Base-by-base conservation (phyloP, 2,113 vertebrate species). In the Philantomba maxwellii region DNA sequence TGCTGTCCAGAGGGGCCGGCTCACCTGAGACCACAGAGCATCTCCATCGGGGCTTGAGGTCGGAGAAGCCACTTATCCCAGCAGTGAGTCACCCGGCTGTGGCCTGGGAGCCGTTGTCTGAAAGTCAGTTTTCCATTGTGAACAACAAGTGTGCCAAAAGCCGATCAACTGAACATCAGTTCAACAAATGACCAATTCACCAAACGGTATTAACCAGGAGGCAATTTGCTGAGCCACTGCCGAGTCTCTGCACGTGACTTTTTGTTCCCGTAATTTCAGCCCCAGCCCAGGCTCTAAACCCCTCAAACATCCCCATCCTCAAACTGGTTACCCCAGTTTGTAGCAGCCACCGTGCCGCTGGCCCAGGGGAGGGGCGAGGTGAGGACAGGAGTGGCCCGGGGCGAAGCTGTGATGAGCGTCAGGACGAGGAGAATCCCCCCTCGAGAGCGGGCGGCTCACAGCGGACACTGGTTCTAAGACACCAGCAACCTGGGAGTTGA, bases 301-400 rank as follows among this genome's bases (percentile, higher is more conserved):
- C 5, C 39, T 51, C 33, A 9, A 3, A 26, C 7, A 23, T 19
- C 21, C 23, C n/a, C 23, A 17, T 13, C 8, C 5, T 7, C 8
- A 57, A 2, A 43, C 21, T 53, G 5, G 7, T 47, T 9, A 13
- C 16, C 13, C 11, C 30, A 30, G 55, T 53, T 17, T 64, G 8
- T 11, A 49, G 73, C 16, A 30, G 21, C 36, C n/a, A 2, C 1
- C 1, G 28, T 33, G 23, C 3, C 16, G 0, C 7, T 21, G 23
- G 51, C 45, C 2, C 4, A 25, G 25, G 26, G 4, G n/a, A 3
- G 9, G 3, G 62, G 13, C 1, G 1, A 1, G 5, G 6, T 5
- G 4, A 28, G 23, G 45, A 30, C 25, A 58, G 75, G 53, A 15
- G 19, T 6, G 36, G 30, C 7, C n/a, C 3, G 0, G 5, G 43